Evolutionary conservation across 2,888 invertebrate species (phyloP), one percentile per base, ranked within the genome.

Genomic region (Tetragonisca angustula): DNA sequence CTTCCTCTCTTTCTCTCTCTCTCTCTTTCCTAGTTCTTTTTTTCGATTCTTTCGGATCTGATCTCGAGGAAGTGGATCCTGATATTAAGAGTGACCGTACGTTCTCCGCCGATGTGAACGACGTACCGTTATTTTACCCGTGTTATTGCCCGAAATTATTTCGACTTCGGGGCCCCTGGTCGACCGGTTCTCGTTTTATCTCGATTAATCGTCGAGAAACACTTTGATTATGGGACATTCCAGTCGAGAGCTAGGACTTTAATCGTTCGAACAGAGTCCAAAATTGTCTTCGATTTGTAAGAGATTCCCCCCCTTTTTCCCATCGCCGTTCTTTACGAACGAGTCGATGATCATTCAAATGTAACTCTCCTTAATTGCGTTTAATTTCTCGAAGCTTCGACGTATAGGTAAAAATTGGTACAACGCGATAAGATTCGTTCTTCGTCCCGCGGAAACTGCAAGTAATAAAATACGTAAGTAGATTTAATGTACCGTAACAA

Each of bases 141-240:
- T 75, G 72, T 88, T 78, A 80, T 68, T 64, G 74, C 49, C 36
- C 56, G 65, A 88, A 88, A 82, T 88, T 43, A 84, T 84, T 88
- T 82, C 76, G 79, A 79, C 67, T 77, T 43, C 65, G 56, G 54
- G 5, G n/a, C 61, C 62, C 61, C 68, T 27, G 61, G 75, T 69
- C 76, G 80, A 87, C 88, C 88, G 88, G 86, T 88, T 88, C 67
- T 82, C 74, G 73, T 88, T 43, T 43, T 88, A 88, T 88, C 88
- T 88, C 86, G 82, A 86, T 82, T 76, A 82, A 74, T 86, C 71
- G 69, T 21, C 79, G 64, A 65, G 64, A 72, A 86, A 76, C 24
- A 76, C 75, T 67, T 76, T 76, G 79, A 81, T 88, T 88, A 76
- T 71, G 50, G 49, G 78, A 86, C 77, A 82, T 80, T 75, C 84